These are phyloP conservation scores for Agonopterix heracliana DNA, from an alignment of 2,888 invertebrate genomes.

Conservation along the genomic window DNA sequence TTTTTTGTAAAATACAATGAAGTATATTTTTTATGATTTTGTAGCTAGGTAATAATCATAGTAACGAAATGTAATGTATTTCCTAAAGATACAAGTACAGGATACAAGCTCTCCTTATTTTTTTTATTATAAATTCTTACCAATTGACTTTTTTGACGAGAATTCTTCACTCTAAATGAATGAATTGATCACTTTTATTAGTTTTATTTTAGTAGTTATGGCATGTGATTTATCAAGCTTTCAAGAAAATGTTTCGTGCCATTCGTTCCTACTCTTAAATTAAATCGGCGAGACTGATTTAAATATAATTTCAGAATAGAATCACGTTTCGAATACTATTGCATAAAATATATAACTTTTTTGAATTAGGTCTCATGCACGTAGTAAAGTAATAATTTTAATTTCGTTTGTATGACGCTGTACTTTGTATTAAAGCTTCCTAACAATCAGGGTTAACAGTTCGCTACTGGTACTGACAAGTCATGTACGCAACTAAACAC, in stretches of 20 bases:
- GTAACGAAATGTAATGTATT: constrained; percentile 35
- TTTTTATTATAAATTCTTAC: constrained; percentile 31
- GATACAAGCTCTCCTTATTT: constrained; percentile 10
- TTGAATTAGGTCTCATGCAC: too few species aligned
- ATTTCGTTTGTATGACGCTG: too few species aligned
- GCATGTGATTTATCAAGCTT: not conserved
- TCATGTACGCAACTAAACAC: too few species aligned
- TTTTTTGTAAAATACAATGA: constrained; percentile 58
- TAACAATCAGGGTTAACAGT: too few species aligned
- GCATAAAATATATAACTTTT: too few species aligned
- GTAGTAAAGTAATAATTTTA: too few species aligned
- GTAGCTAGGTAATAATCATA: constrained; percentile 45
- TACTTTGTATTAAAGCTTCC: too few species aligned
- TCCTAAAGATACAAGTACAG: constrained; percentile 36
- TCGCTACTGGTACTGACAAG: too few species aligned
- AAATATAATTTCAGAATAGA: too few species aligned
- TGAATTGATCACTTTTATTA: not conserved
- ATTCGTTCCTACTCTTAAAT: constrained; percentile 19
- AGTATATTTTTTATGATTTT: constrained; percentile 56
- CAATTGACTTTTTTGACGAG: constrained; percentile 22
- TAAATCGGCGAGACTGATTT: not conserved
- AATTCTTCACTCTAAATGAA: not conserved
- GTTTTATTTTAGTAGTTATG: too few species aligned
- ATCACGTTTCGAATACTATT: too few species aligned
- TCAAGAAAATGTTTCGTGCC: constrained; percentile 34